Evolutionary conservation across 1,140 invertebrate species (phyloP), one percentile per base, ranked within the genome.

Genomic region (Trigoniulus corallinus): DNA sequence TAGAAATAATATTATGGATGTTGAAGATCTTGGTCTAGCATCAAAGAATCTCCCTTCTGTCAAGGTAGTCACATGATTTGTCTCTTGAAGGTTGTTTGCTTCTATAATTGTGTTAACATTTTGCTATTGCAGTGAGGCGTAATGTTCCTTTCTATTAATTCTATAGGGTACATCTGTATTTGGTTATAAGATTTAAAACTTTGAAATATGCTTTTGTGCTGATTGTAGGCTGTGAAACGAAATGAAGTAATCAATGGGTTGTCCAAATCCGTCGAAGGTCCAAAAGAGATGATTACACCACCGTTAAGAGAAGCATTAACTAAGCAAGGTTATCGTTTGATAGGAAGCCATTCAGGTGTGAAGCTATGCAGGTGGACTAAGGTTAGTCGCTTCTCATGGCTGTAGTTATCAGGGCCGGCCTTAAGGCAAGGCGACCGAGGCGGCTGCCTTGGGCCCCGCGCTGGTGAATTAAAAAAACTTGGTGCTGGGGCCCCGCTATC

Each of bases 321-420:
- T 46, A 79, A 78, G 61, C 76, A 80, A 62, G 77, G 76, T 0
- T 80, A 79, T 59, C 71, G 69, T 46, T 59, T 79, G 13, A 69
- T 79, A 56, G 77, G 77, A 3, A 64, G 69, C 40, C 77, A 79
- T 63, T 78, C 76, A 2, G 77, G 75, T 12, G 77, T 79, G 1
- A 79, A 79, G 62, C 58, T 79, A 21, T 79, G 77, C 60, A 62
- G 77, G 21, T 79, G 77, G 77, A 79, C 77, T 3, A 78, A 79
- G 62, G 29, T 34, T 34, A 7, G 29, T 34, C n/a, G n/a, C n/a
- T n/a, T n/a, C n/a, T n/a, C n/a, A n/a, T n/a, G n/a, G n/a, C n/a
- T n/a, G n/a, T n/a, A n/a, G n/a, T n/a, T n/a, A n/a, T n/a, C n/a
- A n/a, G n/a, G n/a, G n/a, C n/a, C n/a, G n/a, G n/a, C n/a, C n/a